Conservation (phyloP, 2,113 vertebrate species). For the zebrafish (Danio rerio) region GRCz12tu NC_133200.1:32304501-32305000, state of each 20-base stretch:
- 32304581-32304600: constrained; percentile 71
- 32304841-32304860: too few relatives aligned
- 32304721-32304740: not conserved
- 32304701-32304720: not conserved
- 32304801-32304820: too few relatives aligned
- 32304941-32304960: too few relatives aligned
- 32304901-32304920: too few relatives aligned
- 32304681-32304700: constrained; percentile 3
- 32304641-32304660: constrained; percentile 83
- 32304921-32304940: too few relatives aligned
- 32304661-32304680: constrained; percentile 1
- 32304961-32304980: too few relatives aligned
- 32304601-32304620: constrained; percentile 74
- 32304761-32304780: not conserved
- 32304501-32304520: constrained; percentile 52
- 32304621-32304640: constrained; percentile 88
- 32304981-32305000: too few relatives aligned
- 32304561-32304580: constrained; percentile 72
- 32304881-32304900: too few relatives aligned
- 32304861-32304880: too few relatives aligned
- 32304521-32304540: constrained; percentile 67
- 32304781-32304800: too few relatives aligned
- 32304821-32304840: too few relatives aligned
- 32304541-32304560: constrained; percentile 61
- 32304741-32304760: not conserved